Evolutionary conservation across 37 sponge, comb jelly and placozoan species (phyloP).

Genomic region (Beroe forskalii): DNA sequence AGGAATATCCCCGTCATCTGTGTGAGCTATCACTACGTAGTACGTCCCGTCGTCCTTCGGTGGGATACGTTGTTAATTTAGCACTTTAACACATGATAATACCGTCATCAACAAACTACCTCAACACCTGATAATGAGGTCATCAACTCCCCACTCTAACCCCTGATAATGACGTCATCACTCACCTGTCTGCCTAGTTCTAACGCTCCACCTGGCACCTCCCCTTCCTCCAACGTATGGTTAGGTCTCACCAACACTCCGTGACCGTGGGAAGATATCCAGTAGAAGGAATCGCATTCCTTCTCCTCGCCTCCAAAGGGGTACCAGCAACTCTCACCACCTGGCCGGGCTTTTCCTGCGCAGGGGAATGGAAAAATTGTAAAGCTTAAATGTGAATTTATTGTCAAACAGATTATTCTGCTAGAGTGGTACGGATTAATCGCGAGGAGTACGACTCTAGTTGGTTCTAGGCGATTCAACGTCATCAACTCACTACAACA

Average conservation of each 20-base stretch:
- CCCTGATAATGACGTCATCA: no score
- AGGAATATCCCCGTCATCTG: slow-evolving; percentile 44
- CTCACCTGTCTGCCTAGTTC: not conserved
- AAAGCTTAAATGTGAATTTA: no score
- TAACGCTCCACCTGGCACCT: not conserved
- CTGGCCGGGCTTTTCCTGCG: slow-evolving; percentile 1
- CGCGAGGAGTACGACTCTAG: no score
- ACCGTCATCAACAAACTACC: no score
- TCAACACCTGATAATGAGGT: no score
- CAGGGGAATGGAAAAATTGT: not conserved
- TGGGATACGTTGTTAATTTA: no score
- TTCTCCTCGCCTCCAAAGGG: slow-evolving; percentile 33
- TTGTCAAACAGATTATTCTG: no score
- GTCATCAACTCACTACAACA: no score
- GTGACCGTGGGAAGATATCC: slow-evolving; percentile 36
- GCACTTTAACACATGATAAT: no score
- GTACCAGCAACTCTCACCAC: slow-evolving; percentile 5
- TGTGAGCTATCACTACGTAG: slow-evolving; percentile 50
- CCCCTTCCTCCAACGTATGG: not conserved
- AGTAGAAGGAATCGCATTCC: not conserved
- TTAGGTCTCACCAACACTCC: slow-evolving; percentile 9
- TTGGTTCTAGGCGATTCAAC: no score
- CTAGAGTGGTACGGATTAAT: no score
- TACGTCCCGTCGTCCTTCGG: slow-evolving; percentile 10
- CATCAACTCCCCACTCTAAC: no score